Conservation (phyloP, 2,113 vertebrate species). For the Struthidea cinerea region DNA sequence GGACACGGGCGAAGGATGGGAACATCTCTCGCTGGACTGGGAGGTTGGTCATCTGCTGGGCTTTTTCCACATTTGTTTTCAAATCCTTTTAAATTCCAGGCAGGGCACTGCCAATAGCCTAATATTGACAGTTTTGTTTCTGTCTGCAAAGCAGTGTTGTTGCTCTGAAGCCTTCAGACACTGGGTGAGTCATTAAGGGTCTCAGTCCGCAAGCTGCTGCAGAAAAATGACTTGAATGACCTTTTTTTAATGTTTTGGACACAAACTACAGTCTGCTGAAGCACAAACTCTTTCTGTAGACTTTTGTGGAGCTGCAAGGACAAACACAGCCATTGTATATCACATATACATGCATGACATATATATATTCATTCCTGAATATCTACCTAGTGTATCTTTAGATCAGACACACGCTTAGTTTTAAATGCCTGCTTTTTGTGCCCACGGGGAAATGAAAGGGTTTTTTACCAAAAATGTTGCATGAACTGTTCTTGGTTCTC, state of each 20-base stretch:
- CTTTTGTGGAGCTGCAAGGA: background rate
- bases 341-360: background rate
- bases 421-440: background rate
- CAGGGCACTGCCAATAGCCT: background rate
- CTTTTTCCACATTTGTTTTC: background rate
- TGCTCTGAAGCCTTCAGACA: background rate
- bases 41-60: constrained; percentile 36
- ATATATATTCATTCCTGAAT: background rate
- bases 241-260: background rate
- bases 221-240: background rate
- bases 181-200: background rate
- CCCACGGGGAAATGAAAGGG: background rate
- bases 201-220: background rate
- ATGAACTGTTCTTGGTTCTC: background rate
- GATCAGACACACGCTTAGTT: background rate
- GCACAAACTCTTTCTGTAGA: background rate
- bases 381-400: background rate
- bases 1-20: constrained; percentile 24
- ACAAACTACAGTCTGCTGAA: background rate
- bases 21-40: constrained; percentile 17
- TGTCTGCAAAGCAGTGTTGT: background rate
- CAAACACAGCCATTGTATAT: background rate
- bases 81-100: background rate
- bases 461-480: background rate
- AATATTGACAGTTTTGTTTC: background rate